A percentile compares a stretch with the other conserved stretches of the same genome.
phyloP scores from a whole-genome alignment of 1,140 invertebrate species.

The Linepithema humile region DNA sequence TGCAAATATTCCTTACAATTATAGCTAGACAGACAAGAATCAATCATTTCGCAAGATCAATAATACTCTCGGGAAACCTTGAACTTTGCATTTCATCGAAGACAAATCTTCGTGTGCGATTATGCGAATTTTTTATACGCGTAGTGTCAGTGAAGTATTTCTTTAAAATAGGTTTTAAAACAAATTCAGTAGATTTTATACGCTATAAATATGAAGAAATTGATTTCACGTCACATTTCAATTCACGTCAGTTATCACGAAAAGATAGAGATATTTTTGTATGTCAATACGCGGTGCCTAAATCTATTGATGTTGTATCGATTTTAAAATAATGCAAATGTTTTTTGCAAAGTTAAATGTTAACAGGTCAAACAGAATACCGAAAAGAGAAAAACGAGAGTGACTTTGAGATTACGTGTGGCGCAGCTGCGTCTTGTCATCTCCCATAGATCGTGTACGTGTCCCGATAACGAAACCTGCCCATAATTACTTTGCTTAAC shows the following conservation, averaged over 20 bases:
- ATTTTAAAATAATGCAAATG: not conserved
- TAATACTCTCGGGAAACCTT: conserved; percentile 62
- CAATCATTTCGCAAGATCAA: conserved; percentile 65
- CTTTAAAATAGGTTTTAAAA: not conserved
- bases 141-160: not conserved
- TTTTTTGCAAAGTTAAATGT: not conserved
- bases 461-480: conserved; percentile 58
- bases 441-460: conserved; percentile 35
- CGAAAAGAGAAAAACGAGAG: not conserved
- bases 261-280: not conserved
- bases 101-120: conserved; percentile 27
- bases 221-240: not conserved
- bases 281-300: not conserved
- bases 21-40: conserved; percentile 63
- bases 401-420: not conserved
- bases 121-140: not conserved
- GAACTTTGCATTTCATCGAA: conserved; percentile 58
- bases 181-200: not conserved
- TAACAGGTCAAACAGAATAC: not conserved
- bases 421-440: not conserved
- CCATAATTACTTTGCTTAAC: conserved; percentile 73
- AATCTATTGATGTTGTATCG: not conserved
- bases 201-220: not conserved
- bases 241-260: not conserved
- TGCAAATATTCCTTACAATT: conserved; percentile 43